Conservation (phyloP, 2,113 vertebrate genomes). For the Microcebus murinus region DNA sequence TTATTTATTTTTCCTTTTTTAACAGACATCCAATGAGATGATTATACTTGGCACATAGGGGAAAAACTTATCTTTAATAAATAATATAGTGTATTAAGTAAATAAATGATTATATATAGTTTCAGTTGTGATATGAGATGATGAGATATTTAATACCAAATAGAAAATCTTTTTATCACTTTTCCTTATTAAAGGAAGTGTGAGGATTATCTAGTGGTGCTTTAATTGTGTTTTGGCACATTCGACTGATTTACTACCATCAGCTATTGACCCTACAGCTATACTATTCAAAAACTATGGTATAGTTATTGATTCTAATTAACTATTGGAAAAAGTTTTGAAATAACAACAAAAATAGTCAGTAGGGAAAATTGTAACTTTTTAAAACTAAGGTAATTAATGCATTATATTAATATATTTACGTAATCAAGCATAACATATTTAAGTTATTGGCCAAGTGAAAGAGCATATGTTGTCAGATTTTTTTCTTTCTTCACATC, state of each 20-base stretch:
- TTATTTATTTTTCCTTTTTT: conserved; percentile 12
- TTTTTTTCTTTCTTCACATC: background rate
- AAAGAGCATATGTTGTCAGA: background rate
- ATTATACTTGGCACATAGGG: background rate
- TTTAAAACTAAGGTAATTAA: conserved; percentile 5
- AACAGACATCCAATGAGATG: background rate
- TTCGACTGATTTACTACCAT: background rate
- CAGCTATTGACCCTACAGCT: conserved; percentile 24
- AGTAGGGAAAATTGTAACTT: background rate
- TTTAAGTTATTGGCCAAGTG: background rate
- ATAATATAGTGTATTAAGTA: background rate
- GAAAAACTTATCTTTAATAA: conserved; percentile 27
- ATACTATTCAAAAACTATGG: background rate
- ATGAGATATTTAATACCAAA: background rate
- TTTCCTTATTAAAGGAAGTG: conserved; percentile 31
- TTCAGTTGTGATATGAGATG: background rate
- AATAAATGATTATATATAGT: background rate
- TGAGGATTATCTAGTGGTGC: background rate
- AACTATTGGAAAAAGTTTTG: background rate
- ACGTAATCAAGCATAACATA: background rate
- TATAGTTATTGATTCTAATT: background rate
- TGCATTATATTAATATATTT: background rate
- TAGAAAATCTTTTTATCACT: background rate
- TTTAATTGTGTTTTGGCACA: background rate
- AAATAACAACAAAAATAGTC: conserved; percentile 26